Base-by-base conservation (phyloP, 2,888 invertebrate genomes). In the Ochropleura leucogaster region DNA sequence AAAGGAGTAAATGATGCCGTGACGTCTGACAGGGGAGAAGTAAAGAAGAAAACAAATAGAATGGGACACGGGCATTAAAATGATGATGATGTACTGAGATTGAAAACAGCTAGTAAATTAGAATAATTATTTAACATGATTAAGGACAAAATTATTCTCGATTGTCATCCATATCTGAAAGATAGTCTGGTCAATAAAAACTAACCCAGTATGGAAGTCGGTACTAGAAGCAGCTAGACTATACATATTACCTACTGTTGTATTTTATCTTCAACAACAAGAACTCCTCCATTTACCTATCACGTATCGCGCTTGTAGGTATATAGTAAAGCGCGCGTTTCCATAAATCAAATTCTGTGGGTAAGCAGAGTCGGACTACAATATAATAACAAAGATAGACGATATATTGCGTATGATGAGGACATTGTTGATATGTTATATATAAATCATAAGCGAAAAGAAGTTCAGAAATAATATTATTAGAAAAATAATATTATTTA, bases 291-390 rank as follows among this genome's bases (percentile, higher is more conserved):
- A 30, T 30, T 30, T 30, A 30, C 30, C n/a, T n/a, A n/a, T n/a
- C n/a, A n/a, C n/a, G n/a, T n/a, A n/a, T n/a, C n/a, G n/a, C n/a
- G n/a, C n/a, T n/a, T n/a, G n/a, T n/a, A n/a, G n/a, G n/a, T n/a
- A n/a, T n/a, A n/a, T 73, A 55, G 53, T 12, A 47, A 51, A 51
- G 8, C 20, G 5, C 30, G 62, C 44, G 62, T 46, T 68, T 64
- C 57, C 64, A 74, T 77, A 64, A 66, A 75, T 75, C 69, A 75
- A 14, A 16, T 30, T n/a, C 20, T 53, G 55, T 59, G 40, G n/a
- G 47, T 49, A n/a, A 30, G 18, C 49, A 76, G 44, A 30, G 53
- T 53, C 47, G 12, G 14, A n/a, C 10, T 66, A 53, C 44, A 44
- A 65, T 71, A 55, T 42, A 16, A 44, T 46, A 47, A 65, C 20